Base-by-base conservation (phyloP, 1,140 invertebrate species). In the Papilio polytes region DNA sequence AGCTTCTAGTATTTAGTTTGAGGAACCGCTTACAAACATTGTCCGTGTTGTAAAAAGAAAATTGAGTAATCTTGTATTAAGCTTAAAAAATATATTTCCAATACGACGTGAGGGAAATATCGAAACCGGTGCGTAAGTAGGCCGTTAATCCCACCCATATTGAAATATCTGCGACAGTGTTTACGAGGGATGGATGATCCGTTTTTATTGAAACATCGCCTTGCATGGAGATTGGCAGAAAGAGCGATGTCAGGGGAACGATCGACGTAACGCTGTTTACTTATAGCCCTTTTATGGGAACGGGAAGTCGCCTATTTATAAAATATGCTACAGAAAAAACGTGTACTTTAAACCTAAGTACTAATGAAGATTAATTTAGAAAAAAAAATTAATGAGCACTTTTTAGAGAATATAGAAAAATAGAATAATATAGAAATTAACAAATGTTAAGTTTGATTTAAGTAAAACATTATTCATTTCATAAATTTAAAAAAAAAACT, bases 141-240 rank as follows among this genome's bases (percentile, higher is more conserved):
- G 77, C 77, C 53, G 56, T 78, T 78, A 78, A 78, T 78, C 56
- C 56, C 56, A 41, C 77, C 77, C 77, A 78, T 78, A 78, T 78
- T 78, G 77, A 78, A 78, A 78, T 78, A 78, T 78, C 56, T 78
- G 77, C 77, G 77, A 78, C 77, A 78, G 56, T 78, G 77, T 78
- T 78, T 78, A 78, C 77, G 77, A 78, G 77, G 77, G 56, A 78
- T 78, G 77, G 56, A 78, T 78, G 77, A 78, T 78, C 77, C 77
- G 56, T 78, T 78, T 78, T 78, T 78, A 78, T 78, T 78, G 56
- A 78, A 78, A 66, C 56, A 78, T 78, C 76, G 76, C 41, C 77
- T 78, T 78, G 77, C 77, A 78, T 78, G 56, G 56, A 63, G 77
- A 78, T 78, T 78, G 77, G 77, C 56, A 63, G 77, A 78, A 78